Base-by-base conservation (phyloP, 37 sponge, comb jelly and placozoan genomes). In the Agelas oroides region DNA sequence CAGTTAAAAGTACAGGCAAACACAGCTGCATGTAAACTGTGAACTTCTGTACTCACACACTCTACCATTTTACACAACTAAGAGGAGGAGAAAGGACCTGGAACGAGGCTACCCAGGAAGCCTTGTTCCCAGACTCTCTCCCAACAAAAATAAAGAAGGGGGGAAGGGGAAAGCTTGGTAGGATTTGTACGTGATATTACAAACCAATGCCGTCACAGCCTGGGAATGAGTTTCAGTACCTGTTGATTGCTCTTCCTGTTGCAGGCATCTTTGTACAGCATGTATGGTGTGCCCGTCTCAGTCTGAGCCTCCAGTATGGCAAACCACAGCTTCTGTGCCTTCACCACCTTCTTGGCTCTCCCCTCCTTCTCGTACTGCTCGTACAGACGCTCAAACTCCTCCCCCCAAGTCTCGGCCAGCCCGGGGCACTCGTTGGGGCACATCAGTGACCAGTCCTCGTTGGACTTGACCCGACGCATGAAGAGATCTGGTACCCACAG, bases 261-360 rank as follows among this genome's bases (percentile, higher is more conserved):
- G 79, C 97, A 95, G 58, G 88, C 79, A 78, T 99, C 99, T 80
- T 99, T 99, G 88, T 99, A 99, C 23, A 99, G 71, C 97, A 99
- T 99, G 71, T 99, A 99, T 25, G 99, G 99, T 38, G 97, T 97
- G 36, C 99, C 99, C 16, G 99, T 96, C 83, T 99, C 99, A 18
- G 85, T 90, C 87, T 99, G 99, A 20, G 97, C 69, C 84, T 99
- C 92, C 15, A 99, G 71, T 36, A 99, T 93, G 17, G 99, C 99
- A 88, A 99, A 99, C 99, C 99, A 99, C 72, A 99, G 87, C 82
- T 99, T 96, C 84, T 99, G 99, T 14, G 99, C 99, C 61, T 87
- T 86, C 25, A 99, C 83, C 17, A 41, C 74, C 24, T 82, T 84
- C 17, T 88, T 66, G 61, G 79, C 84, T 37, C 90, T 70, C 0